A percentile compares a stretch with the other conserved stretches of the same genome.
Evolutionary conservation across 1,140 invertebrate genomes (phyloP).

Genomic region (Hylaeus anthracinus): DNA sequence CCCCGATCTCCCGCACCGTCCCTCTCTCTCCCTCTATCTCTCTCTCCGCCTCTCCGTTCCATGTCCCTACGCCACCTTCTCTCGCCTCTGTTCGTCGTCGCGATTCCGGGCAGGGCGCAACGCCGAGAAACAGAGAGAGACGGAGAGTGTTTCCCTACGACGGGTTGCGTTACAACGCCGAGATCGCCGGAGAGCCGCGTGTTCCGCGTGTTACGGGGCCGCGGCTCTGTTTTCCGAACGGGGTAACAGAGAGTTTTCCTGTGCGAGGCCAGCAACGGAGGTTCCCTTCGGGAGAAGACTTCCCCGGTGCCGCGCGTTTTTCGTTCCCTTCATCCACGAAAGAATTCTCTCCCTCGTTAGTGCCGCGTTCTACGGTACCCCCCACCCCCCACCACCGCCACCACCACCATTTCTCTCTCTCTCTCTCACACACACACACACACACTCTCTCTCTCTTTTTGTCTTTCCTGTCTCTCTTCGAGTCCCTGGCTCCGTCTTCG

Average conservation of each 20-base stretch:
- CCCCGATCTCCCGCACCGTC: background rate
- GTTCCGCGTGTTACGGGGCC: constrained; percentile 46
- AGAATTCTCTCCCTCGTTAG: constrained; percentile 47
- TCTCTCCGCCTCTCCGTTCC: constrained; percentile 14
- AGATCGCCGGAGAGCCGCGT: constrained; percentile 60
- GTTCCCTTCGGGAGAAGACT: background rate
- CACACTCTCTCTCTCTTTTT: background rate
- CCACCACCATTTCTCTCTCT: background rate
- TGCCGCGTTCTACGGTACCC: constrained; percentile 5
- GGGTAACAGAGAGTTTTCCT: too few relatives aligned
- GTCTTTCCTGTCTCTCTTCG: constrained; percentile 1
- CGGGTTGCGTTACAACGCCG: constrained; percentile 59
- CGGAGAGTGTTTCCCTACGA: constrained; percentile 56
- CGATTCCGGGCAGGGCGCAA: constrained; percentile 56
- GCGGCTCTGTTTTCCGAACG: constrained; percentile 19
- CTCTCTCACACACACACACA: constrained; percentile 17
- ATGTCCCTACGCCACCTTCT: constrained; percentile 44
- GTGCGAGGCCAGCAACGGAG: too few relatives aligned
- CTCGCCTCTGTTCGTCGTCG: constrained; percentile 55
- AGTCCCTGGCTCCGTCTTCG: constrained; percentile 6
- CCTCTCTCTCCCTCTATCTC: background rate
- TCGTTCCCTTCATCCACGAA: constrained; percentile 24
- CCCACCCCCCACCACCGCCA: constrained; percentile 20
- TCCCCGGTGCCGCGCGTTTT: constrained; percentile 9
- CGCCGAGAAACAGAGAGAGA: constrained; percentile 50